Evolutionary conservation across 2,888 invertebrate genomes (phyloP).

Genomic region (Amiota communis): DNA sequence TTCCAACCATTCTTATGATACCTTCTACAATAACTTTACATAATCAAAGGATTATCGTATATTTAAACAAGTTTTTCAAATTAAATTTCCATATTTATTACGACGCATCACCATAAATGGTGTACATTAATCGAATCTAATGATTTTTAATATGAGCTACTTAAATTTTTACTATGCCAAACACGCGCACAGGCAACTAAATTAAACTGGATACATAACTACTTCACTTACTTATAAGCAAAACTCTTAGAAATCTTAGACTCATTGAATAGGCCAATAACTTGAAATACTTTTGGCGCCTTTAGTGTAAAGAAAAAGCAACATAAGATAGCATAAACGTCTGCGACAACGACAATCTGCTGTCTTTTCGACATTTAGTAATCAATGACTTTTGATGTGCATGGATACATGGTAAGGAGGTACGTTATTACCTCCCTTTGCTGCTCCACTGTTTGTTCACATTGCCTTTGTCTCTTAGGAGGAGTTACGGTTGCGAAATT

Average conservation of each 20-base stretch:
- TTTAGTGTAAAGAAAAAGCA: not conserved
- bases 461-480: not conserved
- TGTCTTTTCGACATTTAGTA: slow-evolving; percentile 12
- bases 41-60: too few species aligned
- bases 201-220: not conserved
- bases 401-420: not conserved
- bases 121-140: not conserved
- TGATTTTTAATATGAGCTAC: not conserved
- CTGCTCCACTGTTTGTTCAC: not conserved
- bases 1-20: too few species aligned
- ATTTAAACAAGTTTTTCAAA: not conserved
- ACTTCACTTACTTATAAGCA: too few species aligned
- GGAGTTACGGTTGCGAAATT: slow-evolving; percentile 9
- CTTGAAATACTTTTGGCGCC: not conserved
- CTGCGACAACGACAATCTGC: not conserved
- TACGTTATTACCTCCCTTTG: too few species aligned
- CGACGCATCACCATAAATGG: too few species aligned
- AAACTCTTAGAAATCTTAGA: not conserved
- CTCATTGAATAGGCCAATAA: not conserved
- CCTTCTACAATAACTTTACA: too few species aligned
- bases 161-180: not conserved
- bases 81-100: too few species aligned
- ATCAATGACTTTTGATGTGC: slow-evolving; percentile 24
- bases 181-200: not conserved
- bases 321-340: not conserved